Base-by-base conservation (phyloP, 2,888 invertebrate genomes). In the Ormia ochracea region DNA sequence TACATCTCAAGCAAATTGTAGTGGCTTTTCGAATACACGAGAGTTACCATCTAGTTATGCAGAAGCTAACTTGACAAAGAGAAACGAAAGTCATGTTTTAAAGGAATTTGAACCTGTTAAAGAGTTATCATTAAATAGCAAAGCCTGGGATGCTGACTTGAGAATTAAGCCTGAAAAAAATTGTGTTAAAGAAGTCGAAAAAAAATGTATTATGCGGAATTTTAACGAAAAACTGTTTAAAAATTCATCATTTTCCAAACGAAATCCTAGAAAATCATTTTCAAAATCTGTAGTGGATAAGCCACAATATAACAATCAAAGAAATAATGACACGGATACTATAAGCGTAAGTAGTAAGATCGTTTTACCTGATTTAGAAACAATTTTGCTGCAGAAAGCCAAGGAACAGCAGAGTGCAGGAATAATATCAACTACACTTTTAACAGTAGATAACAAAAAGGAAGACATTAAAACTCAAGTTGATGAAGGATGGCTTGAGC, bases 251-350 rank as follows among this genome's bases (percentile, higher is more conserved):
- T 94, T 95, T 88, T 91, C 92, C 4, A 92, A 94, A 84, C 91
- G 95, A 84, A 95, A 96, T 90, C 95, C 96, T 0, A 91, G 95
- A 84, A 96, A 96, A 87, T 92, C 92, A 0, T 83, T 92, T 4
- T 91, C 92, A 21, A 83, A 85, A 2, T 80, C 81, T 2, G 79
- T 43, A 0, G 73, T 83, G 2, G 84, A 84, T 59, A 73, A 63
- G 5, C 63, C 75, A 3, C 61, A 75, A 17, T 41, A 59, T 5
- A 17, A 69, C 6, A 50, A 26, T 21, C 69, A 65, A 12, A 75
- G 38, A 9, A n/a, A n/a, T n/a, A 68, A 31, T 48, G 17, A 72
- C 26, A 54, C 14, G 52, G 28, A 74, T 48, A 61, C 7, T 14
- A 50, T 61, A 28, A 61, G 48, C 50, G 1, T 12, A 45, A 3